phyloP scores from a whole-genome alignment of 1,140 invertebrate species.

The Drosophila quadrilineata region DNA sequence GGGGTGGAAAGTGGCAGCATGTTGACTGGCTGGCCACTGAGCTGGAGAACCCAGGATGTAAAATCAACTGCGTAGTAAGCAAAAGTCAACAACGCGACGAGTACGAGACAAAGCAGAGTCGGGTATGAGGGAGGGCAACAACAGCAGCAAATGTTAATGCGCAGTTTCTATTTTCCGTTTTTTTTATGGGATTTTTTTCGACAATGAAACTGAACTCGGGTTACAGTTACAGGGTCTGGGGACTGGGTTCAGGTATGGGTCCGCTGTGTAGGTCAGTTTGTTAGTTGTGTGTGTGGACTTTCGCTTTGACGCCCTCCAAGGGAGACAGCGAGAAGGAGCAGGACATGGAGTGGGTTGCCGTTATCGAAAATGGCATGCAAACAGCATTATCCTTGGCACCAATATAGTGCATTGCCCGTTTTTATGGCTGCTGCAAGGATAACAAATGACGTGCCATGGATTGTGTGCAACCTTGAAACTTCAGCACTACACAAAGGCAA shows the following conservation, averaged over 20 bases:
- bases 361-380: conserved; percentile 68
- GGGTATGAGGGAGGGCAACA: not conserved
- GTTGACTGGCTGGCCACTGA: conserved; percentile 3
- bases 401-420: conserved; percentile 65
- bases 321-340: no score
- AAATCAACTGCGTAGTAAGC: conserved; percentile 76
- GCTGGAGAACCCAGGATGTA: conserved; percentile 48
- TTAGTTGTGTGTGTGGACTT: conserved; percentile 52
- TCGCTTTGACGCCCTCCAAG: conserved; percentile 34
- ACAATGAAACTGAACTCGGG: conserved; percentile 32
- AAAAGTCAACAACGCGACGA: conserved; percentile 59
- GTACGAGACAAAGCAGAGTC: conserved; percentile 26
- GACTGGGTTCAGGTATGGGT: conserved; percentile 24
- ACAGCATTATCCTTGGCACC: conserved; percentile 65
- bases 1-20: not conserved
- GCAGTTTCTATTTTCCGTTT: conserved; percentile 43
- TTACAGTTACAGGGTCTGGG: not conserved
- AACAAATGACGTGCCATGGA: not conserved
- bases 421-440: conserved; percentile 15
- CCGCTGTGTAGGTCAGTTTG: conserved; percentile 69
- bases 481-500: not conserved
- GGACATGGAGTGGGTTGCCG: no score
- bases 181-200: conserved; percentile 17
- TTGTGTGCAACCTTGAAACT: conserved; percentile 23
- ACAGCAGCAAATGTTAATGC: conserved; percentile 46